Evolutionary conservation across 2,888 invertebrate genomes (phyloP).

Genomic region (Eremobia ochroleuca): DNA sequence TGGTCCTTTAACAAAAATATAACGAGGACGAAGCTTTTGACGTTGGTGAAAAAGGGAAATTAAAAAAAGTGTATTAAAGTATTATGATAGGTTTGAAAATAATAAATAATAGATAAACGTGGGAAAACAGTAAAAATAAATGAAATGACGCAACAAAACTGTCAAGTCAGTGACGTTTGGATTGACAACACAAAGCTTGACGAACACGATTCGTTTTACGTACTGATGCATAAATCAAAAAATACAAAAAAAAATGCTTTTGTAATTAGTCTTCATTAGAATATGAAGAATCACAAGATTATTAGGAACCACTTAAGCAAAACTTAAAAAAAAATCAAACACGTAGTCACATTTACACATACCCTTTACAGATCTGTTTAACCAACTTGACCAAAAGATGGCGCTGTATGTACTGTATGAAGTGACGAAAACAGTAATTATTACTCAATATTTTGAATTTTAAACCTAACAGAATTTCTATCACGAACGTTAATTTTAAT

Average conservation of each 20-base stretch:
- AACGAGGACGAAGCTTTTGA: background rate
- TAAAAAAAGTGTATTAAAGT: background rate
- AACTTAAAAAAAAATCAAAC: too few species aligned
- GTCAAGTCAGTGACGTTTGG: conserved; percentile 67
- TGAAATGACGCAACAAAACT: conserved; percentile 77
- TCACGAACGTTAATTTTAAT: background rate
- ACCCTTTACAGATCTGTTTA: background rate
- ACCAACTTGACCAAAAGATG: conserved; percentile 15
- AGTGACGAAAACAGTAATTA: background rate
- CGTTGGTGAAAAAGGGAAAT: conserved; percentile 12
- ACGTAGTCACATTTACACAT: background rate
- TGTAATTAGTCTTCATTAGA: background rate
- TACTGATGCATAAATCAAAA: background rate
- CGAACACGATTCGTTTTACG: conserved; percentile 39
- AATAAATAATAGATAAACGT: conserved; percentile 70
- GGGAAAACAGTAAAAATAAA: conserved; percentile 76
- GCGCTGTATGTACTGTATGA: background rate
- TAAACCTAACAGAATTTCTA: background rate
- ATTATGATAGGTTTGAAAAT: background rate
- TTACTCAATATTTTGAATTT: background rate
- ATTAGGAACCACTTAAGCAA: background rate
- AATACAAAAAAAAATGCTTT: background rate
- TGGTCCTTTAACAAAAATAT: conserved; percentile 14
- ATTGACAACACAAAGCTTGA: conserved; percentile 47
- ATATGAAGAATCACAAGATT: background rate